phyloP scores from a whole-genome alignment of 1,140 invertebrate genomes.

The Teleogryllus occipitalis region DNA sequence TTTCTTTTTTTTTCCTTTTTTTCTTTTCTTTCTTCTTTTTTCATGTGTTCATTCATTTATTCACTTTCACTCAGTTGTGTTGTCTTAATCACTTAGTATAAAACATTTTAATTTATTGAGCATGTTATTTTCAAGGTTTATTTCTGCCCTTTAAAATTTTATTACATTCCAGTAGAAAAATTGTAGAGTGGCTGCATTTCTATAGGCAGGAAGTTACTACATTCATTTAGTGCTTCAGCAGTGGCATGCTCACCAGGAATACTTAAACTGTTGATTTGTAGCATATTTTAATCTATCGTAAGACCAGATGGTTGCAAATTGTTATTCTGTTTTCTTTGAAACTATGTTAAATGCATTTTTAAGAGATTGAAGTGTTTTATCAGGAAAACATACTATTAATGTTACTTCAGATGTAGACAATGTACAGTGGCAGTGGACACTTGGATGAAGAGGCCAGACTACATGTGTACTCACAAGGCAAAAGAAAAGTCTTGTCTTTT shows the following conservation, averaged over 20 bases:
- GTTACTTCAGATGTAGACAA: not conserved
- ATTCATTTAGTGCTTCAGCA: not conserved
- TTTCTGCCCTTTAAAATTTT: not conserved
- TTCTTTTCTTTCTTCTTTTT: too few species aligned
- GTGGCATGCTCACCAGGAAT: not conserved
- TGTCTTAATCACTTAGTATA: too few species aligned
- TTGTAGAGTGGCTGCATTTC: not conserved
- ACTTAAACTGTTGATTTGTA: constrained; percentile 2
- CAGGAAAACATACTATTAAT: not conserved
- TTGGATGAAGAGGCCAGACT: not conserved
- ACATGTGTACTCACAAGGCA: not conserved
- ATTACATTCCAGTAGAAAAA: not conserved
- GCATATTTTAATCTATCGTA: not conserved
- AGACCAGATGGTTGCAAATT: not conserved
- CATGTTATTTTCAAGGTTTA: not conserved
- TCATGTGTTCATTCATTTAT: too few species aligned
- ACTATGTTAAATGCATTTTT: constrained; percentile 1
- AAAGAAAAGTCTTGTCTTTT: not conserved
- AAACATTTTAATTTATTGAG: not conserved
- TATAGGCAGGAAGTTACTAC: not conserved
- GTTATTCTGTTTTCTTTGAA: not conserved
- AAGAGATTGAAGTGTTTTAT: not conserved
- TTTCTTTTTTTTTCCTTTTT: too few species aligned
- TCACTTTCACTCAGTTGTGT: too few species aligned
- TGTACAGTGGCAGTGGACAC: not conserved